Conservation (phyloP, 2,797 vertebrate species). For the Benthosema pterotum region DNA sequence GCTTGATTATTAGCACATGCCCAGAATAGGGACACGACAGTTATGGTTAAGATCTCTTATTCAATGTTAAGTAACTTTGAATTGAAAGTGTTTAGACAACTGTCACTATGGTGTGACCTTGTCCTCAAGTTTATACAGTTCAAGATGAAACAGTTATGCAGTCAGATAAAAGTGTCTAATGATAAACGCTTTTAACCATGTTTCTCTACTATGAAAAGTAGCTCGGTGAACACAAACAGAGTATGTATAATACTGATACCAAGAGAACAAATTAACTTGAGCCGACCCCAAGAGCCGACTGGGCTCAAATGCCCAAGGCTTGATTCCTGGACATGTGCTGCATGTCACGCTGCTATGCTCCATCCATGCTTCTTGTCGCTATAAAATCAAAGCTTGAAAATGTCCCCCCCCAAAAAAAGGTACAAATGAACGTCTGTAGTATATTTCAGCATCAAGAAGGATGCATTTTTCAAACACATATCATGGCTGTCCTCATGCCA, state of each 20-base stretch:
- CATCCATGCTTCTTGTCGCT: no score
- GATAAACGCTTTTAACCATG: conserved; percentile 52
- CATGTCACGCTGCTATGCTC: no score
- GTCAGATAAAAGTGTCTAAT: conserved; percentile 21
- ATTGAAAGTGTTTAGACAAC: conserved; percentile 8
- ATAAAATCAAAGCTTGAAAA: no score
- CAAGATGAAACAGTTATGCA: conserved; percentile 17
- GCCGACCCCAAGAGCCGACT: no score
- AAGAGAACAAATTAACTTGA: conserved; percentile 17
- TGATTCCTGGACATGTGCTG: no score
- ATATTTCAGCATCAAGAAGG: conserved; percentile 23
- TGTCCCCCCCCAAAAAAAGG: conserved; percentile 3
- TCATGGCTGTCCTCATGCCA: neutral
- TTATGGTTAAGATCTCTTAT: conserved; percentile 7
- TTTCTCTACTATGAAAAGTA: conserved; percentile 40
- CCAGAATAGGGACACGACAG: conserved; percentile 30
- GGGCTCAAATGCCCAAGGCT: no score
- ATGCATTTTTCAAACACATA: conserved; percentile 22
- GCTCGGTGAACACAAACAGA: conserved; percentile 8
- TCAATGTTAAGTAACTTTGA: neutral
- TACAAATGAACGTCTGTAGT: conserved; percentile 10
- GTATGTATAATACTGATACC: conserved; percentile 58
- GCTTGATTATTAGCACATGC: conserved; percentile 1
- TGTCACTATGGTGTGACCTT: conserved; percentile 32
- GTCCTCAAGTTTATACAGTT: conserved; percentile 1